Conservation (phyloP, 2,113 vertebrate species). For the Numida meleagris region DNA sequence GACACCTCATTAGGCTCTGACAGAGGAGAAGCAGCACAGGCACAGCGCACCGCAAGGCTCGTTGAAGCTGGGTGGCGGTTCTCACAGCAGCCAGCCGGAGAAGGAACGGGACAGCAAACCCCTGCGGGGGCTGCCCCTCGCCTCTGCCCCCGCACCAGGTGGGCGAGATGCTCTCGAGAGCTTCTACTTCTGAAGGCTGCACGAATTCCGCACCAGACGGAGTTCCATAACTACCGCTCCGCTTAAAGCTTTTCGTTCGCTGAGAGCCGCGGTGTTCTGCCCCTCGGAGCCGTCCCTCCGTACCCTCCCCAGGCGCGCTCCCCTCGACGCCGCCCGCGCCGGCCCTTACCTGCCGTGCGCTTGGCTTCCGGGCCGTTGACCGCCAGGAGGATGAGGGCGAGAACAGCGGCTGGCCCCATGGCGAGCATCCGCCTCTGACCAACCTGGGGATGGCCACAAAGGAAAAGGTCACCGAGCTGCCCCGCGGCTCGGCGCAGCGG, state of each 20-base stretch:
- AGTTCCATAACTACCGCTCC: not conserved
- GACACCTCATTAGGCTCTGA: not conserved
- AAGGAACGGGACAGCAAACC: not conserved
- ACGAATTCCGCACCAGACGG: not conserved
- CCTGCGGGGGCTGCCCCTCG: not conserved
- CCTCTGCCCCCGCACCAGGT: fast-evolving
- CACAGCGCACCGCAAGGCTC: not conserved
- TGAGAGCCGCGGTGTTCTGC: not conserved
- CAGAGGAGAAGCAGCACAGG: not conserved
- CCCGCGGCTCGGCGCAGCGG: not conserved
- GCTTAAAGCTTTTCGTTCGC: not conserved
- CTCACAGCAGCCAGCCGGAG: too few species aligned
- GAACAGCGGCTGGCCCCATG: slow-evolving; percentile 81
- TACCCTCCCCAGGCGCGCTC: too few species aligned
- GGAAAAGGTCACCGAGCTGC: slow-evolving; percentile 1
- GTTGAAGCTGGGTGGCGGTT: not conserved
- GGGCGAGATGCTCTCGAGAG: fast-evolving
- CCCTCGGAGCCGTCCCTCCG: not conserved
- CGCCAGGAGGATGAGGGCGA: slow-evolving; percentile 80
- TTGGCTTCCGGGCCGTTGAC: slow-evolving; percentile 76
- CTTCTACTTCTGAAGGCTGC: not conserved
- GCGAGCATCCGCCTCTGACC: slow-evolving; percentile 47
- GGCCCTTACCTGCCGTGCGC: slow-evolving; percentile 84
- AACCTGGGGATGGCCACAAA: slow-evolving; percentile 37
- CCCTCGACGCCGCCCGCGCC: too few species aligned